Percentiles rank a stretch among this genome's conserved stretches.
Conservation (phyloP, 2,888 invertebrate species). For the Nomada flava region DNA sequence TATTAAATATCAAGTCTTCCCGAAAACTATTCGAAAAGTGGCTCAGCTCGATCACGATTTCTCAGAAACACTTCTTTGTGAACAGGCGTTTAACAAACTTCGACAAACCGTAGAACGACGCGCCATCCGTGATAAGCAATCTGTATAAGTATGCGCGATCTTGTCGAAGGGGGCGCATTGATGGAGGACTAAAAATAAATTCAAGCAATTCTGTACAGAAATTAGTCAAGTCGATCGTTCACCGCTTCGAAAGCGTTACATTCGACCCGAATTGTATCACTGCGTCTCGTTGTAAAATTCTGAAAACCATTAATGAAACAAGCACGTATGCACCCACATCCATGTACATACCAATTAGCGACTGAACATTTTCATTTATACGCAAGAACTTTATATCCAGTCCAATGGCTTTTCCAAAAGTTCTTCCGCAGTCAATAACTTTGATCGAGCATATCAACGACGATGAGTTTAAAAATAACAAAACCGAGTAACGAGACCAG, state of each 20-base stretch:
- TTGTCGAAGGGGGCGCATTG: not conserved
- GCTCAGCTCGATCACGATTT: too few relatives aligned
- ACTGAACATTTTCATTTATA: too few relatives aligned
- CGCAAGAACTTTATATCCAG: too few relatives aligned
- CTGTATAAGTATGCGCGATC: conserved; percentile 3
- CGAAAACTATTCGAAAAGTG: too few relatives aligned
- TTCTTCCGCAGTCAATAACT: too few relatives aligned
- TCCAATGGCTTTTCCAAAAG: too few relatives aligned
- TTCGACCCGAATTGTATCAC: not conserved
- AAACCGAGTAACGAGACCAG: not conserved
- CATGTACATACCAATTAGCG: too few relatives aligned
- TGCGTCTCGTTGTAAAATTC: not conserved
- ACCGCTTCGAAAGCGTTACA: not conserved
- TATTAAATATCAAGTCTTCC: too few relatives aligned
- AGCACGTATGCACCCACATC: too few relatives aligned
- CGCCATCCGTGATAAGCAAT: not conserved
- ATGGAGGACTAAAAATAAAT: conserved; percentile 3
- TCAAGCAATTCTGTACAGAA: not conserved
- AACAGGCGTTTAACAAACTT: not conserved
- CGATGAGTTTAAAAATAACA: not conserved
- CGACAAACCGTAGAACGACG: not conserved
- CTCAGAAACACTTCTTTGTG: not conserved
- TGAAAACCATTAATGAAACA: not conserved
- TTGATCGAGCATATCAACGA: too few relatives aligned
- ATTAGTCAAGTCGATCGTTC: not conserved